Percentiles rank a stretch among this genome's conserved stretches.
Evolutionary conservation across 2,888 invertebrate genomes (phyloP).

Genomic region (Eustalomyia histrio): DNA sequence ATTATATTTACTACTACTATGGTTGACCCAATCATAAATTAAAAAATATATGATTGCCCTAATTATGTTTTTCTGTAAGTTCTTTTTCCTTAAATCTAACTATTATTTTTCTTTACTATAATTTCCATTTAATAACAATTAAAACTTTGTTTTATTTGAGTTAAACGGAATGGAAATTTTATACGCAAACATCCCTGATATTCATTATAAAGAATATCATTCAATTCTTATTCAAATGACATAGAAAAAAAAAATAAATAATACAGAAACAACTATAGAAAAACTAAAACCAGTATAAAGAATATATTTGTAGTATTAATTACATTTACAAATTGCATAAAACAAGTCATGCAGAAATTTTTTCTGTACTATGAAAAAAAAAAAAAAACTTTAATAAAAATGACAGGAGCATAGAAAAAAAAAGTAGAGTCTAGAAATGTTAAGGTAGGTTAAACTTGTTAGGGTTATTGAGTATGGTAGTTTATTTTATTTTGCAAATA

Average conservation of each 20-base stretch:
- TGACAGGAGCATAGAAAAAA: not conserved
- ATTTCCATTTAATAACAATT: conserved; percentile 60
- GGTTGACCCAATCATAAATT: no score
- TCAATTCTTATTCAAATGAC: conserved; percentile 43
- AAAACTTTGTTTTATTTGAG: conserved; percentile 38
- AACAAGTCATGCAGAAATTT: conserved; percentile 61
- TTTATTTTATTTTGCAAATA: not conserved
- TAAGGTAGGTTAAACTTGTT: not conserved
- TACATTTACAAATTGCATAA: conserved; percentile 65
- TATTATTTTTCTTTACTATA: conserved; percentile 8
- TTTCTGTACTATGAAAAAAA: not conserved
- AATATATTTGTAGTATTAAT: conserved; percentile 54
- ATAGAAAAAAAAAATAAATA: conserved; percentile 24
- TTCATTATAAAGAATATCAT: not conserved
- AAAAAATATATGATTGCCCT: no score
- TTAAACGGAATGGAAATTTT: conserved; percentile 53
- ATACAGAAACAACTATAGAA: conserved; percentile 7
- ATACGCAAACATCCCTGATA: conserved; percentile 46
- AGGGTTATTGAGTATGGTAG: not conserved
- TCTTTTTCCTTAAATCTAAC: no score
- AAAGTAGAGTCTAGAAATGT: not conserved
- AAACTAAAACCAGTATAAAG: conserved; percentile 30
- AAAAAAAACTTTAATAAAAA: not conserved
- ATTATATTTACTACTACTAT: no score
- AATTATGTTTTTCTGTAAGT: no score